Percentiles rank a stretch among this genome's conserved stretches.
Conservation (phyloP, 2,888 invertebrate genomes). For the Lacanobia wlatinum region DNA sequence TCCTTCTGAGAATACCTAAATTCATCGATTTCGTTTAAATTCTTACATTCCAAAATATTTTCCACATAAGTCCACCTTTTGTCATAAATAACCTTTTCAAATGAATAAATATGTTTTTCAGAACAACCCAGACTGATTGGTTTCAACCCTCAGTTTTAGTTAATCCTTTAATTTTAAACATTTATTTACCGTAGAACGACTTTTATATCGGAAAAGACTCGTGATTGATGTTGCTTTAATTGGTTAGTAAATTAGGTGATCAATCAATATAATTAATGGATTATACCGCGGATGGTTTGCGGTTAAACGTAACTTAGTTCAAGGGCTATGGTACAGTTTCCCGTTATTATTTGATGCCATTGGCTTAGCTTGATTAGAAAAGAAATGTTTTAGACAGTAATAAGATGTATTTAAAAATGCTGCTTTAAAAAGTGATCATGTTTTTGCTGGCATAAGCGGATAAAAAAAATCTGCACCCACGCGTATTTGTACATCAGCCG, state of each 20-base stretch:
- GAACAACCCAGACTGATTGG: conserved; percentile 5
- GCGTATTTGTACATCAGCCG: too few species aligned
- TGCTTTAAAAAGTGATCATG: not conserved
- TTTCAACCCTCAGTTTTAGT: not conserved
- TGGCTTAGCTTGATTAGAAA: not conserved
- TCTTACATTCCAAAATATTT: not conserved
- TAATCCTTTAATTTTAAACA: conserved; percentile 15
- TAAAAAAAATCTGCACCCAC: not conserved
- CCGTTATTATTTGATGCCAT: not conserved
- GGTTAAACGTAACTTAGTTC: conserved; percentile 28
- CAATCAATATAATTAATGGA: conserved; percentile 60
- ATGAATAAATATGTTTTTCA: too few species aligned
- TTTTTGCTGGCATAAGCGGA: not conserved
- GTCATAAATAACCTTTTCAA: too few species aligned
- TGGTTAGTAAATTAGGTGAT: conserved; percentile 51
- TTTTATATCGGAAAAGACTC: conserved; percentile 21
- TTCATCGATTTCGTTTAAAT: not conserved
- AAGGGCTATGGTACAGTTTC: not conserved
- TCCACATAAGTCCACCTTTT: too few species aligned
- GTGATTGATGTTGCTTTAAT: conserved; percentile 56
- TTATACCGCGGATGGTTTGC: conserved; percentile 10
- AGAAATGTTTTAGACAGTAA: not conserved
- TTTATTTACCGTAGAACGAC: conserved; percentile 23
- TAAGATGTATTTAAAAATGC: not conserved
- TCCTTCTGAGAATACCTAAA: not conserved